A percentile compares a stretch with the other conserved stretches of the same genome.
Evolutionary conservation across 2,113 vertebrate genomes (phyloP).

Genomic region (Cynocephalus volans): DNA sequence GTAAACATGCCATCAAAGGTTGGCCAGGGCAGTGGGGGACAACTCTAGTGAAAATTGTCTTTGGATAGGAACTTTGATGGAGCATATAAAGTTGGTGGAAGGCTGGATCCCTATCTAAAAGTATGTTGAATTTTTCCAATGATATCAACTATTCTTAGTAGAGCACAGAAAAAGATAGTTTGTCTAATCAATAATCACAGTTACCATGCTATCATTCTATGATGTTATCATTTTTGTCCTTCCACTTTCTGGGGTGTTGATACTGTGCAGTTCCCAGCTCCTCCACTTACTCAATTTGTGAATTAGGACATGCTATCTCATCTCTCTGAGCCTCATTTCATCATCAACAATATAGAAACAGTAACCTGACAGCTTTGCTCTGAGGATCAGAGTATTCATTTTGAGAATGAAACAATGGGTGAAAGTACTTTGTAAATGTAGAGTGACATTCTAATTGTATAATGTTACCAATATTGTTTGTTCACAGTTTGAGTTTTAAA

Average conservation of each 20-base stretch:
- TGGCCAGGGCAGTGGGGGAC: not conserved
- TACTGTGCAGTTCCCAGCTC: not conserved
- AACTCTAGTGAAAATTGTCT: not conserved
- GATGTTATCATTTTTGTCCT: not conserved
- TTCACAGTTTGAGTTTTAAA: not conserved
- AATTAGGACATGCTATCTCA: not conserved
- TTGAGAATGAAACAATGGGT: not conserved
- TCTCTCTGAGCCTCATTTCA: not conserved
- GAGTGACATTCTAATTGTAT: not conserved
- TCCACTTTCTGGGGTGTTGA: not conserved
- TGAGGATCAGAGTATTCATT: not conserved
- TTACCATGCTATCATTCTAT: not conserved
- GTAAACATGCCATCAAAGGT: not conserved
- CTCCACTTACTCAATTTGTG: not conserved
- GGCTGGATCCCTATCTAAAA: not conserved
- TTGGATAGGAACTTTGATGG: not conserved
- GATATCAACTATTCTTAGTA: not conserved
- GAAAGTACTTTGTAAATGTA: not conserved
- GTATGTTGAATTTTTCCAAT: conserved; percentile 2
- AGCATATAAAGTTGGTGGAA: not conserved
- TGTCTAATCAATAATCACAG: not conserved
- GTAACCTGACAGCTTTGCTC: not conserved
- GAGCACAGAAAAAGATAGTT: not conserved
- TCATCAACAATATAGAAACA: not conserved
- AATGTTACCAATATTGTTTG: not conserved